Evolutionary conservation across 2,797 vertebrate species (phyloP).

Genomic region (Danio kyathit): DNA sequence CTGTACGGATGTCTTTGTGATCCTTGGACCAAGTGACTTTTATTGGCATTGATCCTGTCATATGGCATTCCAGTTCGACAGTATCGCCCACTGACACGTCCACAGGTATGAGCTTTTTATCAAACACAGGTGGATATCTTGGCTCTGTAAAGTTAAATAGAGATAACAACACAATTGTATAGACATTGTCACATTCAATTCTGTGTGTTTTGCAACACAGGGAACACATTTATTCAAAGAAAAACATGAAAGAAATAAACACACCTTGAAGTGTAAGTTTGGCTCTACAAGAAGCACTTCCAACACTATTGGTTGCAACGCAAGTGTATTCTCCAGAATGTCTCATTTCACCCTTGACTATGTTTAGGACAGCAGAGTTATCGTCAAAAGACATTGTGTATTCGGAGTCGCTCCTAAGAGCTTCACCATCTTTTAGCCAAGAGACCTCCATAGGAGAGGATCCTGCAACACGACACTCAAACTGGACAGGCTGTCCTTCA

Average conservation of each 20-base stretch:
- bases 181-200: constrained; percentile 21
- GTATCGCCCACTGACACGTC: constrained; percentile 91
- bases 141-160: constrained; percentile 86
- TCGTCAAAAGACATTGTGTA: constrained; percentile 88
- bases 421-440: constrained; percentile 93
- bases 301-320: constrained; percentile 91
- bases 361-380: constrained; percentile 90
- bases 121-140: constrained; percentile 93
- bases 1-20: constrained; percentile 94
- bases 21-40: constrained; percentile 97
- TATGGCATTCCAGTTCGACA: constrained; percentile 93
- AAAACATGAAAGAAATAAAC: constrained; percentile 55
- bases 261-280: constrained; percentile 94
- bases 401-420: constrained; percentile 80
- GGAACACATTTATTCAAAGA: constrained; percentile 23
- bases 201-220: background rate
- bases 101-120: constrained; percentile 88
- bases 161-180: constrained; percentile 50
- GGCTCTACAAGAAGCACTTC: constrained; percentile 92
- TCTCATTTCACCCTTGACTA: constrained; percentile 83
- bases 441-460: constrained; percentile 92
- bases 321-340: constrained; percentile 95
- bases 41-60: constrained; percentile 91
- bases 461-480: constrained; percentile 93
- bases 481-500: constrained; percentile 84